phyloP scores from a whole-genome alignment of 1,140 invertebrate species.

The Drosophila ohnishii region DNA sequence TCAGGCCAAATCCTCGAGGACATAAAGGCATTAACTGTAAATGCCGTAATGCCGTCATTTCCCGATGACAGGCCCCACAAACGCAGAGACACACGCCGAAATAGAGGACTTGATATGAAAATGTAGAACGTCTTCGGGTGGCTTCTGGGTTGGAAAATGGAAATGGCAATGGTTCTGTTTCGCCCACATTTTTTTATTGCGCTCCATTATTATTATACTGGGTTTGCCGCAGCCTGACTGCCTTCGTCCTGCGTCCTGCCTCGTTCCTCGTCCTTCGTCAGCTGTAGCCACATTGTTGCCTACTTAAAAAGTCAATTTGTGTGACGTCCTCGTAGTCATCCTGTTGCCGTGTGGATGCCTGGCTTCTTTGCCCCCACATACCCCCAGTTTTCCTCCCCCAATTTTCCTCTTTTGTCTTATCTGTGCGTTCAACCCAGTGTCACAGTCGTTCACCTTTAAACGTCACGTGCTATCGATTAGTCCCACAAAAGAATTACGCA shows the following conservation, averaged over 20 bases:
- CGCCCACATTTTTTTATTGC: constrained; percentile 62
- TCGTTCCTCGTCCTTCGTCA: constrained; percentile 32
- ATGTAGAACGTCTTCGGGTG: constrained; percentile 46
- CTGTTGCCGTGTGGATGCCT: constrained; percentile 53
- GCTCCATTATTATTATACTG: constrained; percentile 68
- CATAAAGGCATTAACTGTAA: constrained; percentile 79
- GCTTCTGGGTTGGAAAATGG: constrained; percentile 25
- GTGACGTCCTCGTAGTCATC: constrained; percentile 48
- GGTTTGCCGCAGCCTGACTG: constrained; percentile 27
- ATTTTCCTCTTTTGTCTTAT: constrained; percentile 23
- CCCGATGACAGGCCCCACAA: constrained; percentile 62
- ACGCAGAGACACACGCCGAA: constrained; percentile 15
- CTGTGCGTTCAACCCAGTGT: constrained; percentile 45
- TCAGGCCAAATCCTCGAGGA: constrained; percentile 62
- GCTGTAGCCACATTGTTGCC: constrained; percentile 56
- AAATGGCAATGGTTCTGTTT: constrained; percentile 44
- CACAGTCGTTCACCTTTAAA: constrained; percentile 77
- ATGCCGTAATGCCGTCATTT: constrained; percentile 79
- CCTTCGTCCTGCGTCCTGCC: not conserved
- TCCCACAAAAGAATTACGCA: constrained; percentile 18
- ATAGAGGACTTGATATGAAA: constrained; percentile 39
- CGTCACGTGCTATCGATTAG: constrained; percentile 78
- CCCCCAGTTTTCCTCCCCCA: constrained; percentile 2
- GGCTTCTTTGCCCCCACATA: not conserved
- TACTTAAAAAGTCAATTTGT: constrained; percentile 80